Evolutionary conservation across 2,888 invertebrate species (phyloP).

Genomic region (Eulithis prunata): DNA sequence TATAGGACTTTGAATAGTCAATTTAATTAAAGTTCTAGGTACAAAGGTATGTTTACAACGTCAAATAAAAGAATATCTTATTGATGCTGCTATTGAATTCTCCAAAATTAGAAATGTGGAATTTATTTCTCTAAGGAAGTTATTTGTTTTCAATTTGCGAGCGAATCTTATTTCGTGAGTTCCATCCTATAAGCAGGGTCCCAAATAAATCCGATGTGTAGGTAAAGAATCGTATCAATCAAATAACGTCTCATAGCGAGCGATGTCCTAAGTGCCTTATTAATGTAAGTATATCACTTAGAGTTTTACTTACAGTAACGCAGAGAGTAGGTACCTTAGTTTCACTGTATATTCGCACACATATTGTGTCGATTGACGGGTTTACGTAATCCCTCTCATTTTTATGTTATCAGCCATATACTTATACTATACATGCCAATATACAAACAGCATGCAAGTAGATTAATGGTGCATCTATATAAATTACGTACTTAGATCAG

Average conservation of each 20-base stretch:
- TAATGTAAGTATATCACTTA: conserved; percentile 6
- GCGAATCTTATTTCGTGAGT: not conserved
- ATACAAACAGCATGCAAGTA: conserved; percentile 35
- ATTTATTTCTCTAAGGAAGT: not conserved
- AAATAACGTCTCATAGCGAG: conserved; percentile 16
- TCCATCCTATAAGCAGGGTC: not conserved
- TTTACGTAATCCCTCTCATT: conserved; percentile 23
- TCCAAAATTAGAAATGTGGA: conserved; percentile 5
- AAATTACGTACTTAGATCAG: conserved; percentile 1
- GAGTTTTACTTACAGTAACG: conserved; percentile 19
- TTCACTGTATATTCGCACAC: conserved; percentile 23
- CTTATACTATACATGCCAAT: conserved; percentile 9
- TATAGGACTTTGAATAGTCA: too few relatives aligned
- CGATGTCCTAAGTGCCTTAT: conserved; percentile 8
- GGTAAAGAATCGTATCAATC: conserved; percentile 8
- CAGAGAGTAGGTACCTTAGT: not conserved
- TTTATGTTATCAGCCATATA: conserved; percentile 9
- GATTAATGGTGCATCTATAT: conserved; percentile 24
- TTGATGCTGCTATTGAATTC: not conserved
- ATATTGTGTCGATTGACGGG: conserved; percentile 12
- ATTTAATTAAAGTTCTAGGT: too few relatives aligned
- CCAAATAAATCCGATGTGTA: conserved; percentile 2
- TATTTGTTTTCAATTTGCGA: conserved; percentile 1
- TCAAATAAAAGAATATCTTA: too few relatives aligned
- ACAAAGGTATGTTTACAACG: too few relatives aligned